A percentile compares a stretch with the other conserved stretches of the same genome.
Conservation (phyloP, 1,140 invertebrate genomes). For the Micrasema longulum region DNA sequence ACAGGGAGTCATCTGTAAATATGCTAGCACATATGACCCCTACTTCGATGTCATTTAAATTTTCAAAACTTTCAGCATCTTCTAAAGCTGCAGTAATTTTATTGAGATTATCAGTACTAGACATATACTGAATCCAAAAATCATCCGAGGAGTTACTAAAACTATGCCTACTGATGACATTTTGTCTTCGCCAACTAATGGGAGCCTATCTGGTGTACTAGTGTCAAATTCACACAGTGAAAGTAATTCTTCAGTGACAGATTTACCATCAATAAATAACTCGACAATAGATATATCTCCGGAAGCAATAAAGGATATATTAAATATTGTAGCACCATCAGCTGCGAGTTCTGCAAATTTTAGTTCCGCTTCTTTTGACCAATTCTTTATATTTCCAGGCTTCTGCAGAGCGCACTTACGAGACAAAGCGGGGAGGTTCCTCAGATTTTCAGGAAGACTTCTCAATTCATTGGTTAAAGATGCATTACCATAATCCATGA, state of each 20-base stretch:
- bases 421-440: constrained; percentile 70
- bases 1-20: constrained; percentile 73
- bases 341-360: constrained; percentile 75
- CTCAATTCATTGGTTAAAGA: constrained; percentile 71
- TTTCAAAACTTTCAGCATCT: constrained; percentile 66
- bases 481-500: constrained; percentile 82
- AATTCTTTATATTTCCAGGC: constrained; percentile 70
- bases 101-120: constrained; percentile 68
- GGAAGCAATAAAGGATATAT: constrained; percentile 72
- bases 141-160: constrained; percentile 70
- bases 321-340: constrained; percentile 75
- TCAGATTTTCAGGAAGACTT: constrained; percentile 73
- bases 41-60: constrained; percentile 63
- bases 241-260: constrained; percentile 71
- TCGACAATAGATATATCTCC: constrained; percentile 75
- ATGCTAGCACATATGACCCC: constrained; percentile 74
- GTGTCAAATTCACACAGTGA: constrained; percentile 55
- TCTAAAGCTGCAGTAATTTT: constrained; percentile 69
- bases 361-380: constrained; percentile 72
- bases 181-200: constrained; percentile 55
- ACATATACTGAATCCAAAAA: constrained; percentile 75
- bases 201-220: constrained; percentile 48
- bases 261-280: constrained; percentile 71
- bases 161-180: constrained; percentile 64
- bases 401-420: constrained; percentile 74